These are phyloP conservation scores for Cheilosia impressa DNA, from an alignment of 2,888 invertebrate species.

Conservation along the genomic window DNA sequence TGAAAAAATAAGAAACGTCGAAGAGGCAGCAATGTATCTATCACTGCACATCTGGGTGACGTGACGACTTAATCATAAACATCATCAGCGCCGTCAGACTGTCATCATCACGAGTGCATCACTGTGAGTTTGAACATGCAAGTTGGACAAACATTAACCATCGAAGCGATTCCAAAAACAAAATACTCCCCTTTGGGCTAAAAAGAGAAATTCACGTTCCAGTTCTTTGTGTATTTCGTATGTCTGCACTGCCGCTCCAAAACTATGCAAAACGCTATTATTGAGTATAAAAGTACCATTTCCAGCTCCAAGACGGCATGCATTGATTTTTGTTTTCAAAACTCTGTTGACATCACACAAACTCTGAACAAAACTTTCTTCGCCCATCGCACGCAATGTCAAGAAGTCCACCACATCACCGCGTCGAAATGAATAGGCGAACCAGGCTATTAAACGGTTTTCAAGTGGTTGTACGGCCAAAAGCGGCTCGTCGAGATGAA, in stretches of 20 bases:
- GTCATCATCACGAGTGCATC: slow-evolving; percentile 28
- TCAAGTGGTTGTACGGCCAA: slow-evolving; percentile 24
- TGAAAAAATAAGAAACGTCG: not conserved
- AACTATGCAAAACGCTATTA: slow-evolving; percentile 17
- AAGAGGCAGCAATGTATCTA: not conserved
- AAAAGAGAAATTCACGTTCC: slow-evolving; percentile 60
- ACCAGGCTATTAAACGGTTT: slow-evolving; percentile 30
- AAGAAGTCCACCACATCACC: not conserved
- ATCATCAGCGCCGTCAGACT: slow-evolving; percentile 36
- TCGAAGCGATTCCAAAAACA: slow-evolving; percentile 34
- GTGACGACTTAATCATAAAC: slow-evolving; percentile 52
- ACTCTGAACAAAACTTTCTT: slow-evolving; percentile 38
- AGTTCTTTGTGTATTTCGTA: slow-evolving; percentile 32
- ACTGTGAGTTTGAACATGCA: slow-evolving; percentile 19
- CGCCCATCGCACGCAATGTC: slow-evolving; percentile 24
- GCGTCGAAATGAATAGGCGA: not conserved
- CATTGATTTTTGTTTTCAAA: slow-evolving; percentile 36
- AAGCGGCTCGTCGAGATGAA: slow-evolving; percentile 12
- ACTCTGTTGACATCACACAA: slow-evolving; percentile 22
- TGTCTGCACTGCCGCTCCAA: slow-evolving; percentile 10
- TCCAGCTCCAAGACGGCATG: slow-evolving; percentile 7
- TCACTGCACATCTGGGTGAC: slow-evolving; percentile 60
- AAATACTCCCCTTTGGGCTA: slow-evolving; percentile 3
- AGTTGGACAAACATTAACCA: slow-evolving; percentile 40
- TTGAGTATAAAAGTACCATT: not conserved